Conservation (phyloP, 2,797 vertebrate genomes). For the Podarcis siculus region DNA sequence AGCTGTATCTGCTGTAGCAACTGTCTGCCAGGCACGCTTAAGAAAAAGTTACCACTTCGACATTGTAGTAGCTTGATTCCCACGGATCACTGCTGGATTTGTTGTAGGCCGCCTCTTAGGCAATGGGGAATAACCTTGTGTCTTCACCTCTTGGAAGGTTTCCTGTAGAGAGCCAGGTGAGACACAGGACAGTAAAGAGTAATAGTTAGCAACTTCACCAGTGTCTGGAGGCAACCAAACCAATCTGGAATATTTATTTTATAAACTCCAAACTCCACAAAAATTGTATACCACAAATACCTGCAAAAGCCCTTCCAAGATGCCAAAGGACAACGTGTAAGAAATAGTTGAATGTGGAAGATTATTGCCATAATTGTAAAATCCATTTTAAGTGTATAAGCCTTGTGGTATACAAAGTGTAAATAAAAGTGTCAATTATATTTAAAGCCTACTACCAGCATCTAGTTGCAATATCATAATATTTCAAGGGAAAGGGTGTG, state of each 20-base stretch:
- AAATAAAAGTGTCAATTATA: background rate
- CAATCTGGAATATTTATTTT: background rate
- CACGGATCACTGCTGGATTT: background rate
- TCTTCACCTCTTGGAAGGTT: background rate
- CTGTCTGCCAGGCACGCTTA: too few relatives aligned
- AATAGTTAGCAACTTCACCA: too few relatives aligned
- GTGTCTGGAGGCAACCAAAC: background rate
- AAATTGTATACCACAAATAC: background rate
- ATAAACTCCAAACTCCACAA: too few relatives aligned
- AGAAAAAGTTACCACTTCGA: too few relatives aligned
- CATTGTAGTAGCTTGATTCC: background rate
- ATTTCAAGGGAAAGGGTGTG: background rate
- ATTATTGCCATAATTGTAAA: background rate
- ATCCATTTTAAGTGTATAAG: background rate
- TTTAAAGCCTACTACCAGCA: background rate
- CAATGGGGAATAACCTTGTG: background rate
- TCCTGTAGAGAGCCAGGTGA: background rate
- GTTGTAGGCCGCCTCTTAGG: background rate
- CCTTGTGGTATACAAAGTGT: background rate
- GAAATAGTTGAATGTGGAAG: background rate
- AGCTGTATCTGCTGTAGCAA: too few relatives aligned
- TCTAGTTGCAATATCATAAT: background rate
- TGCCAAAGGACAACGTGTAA: background rate
- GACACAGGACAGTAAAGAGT: too few relatives aligned
- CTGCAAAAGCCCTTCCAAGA: too few relatives aligned